Conservation (phyloP, 2,113 vertebrate genomes). For the Pungitius pungitius region DNA sequence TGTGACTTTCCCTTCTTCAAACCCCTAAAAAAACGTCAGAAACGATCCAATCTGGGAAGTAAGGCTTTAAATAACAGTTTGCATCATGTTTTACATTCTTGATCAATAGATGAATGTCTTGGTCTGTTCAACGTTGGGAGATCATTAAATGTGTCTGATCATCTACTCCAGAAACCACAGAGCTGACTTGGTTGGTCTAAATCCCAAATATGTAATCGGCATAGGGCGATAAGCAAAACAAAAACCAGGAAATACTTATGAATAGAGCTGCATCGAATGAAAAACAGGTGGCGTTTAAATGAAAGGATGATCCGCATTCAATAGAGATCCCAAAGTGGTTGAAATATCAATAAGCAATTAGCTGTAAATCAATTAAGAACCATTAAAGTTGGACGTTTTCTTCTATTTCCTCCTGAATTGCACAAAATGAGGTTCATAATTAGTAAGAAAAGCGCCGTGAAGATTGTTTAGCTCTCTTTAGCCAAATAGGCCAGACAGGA, state of each 20-base stretch:
- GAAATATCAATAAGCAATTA: not conserved
- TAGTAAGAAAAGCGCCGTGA: not conserved
- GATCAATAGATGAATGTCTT: not conserved
- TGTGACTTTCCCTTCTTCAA: not conserved
- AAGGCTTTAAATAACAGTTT: not conserved
- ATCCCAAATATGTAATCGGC: not conserved
- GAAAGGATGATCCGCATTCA: slow-evolving; percentile 1
- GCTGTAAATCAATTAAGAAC: not conserved
- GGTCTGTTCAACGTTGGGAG: not conserved
- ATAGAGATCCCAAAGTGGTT: not conserved
- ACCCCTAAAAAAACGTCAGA: not conserved
- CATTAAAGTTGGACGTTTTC: not conserved
- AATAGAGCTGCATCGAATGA: not conserved
- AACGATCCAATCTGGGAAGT: not conserved
- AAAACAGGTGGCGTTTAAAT: not conserved
- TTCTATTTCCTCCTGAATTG: not conserved
- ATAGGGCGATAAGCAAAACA: not conserved
- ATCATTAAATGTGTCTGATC: not conserved
- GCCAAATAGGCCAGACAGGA: not conserved
- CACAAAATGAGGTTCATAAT: not conserved
- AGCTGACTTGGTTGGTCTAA: not conserved
- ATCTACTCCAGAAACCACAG: not conserved
- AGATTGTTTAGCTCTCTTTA: not conserved
- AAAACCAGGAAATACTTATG: not conserved
- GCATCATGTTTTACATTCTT: not conserved